Evolutionary conservation across 1,140 invertebrate genomes (phyloP), one percentile per base, ranked within the genome.

Genomic region (Drosophila miranda): DNA sequence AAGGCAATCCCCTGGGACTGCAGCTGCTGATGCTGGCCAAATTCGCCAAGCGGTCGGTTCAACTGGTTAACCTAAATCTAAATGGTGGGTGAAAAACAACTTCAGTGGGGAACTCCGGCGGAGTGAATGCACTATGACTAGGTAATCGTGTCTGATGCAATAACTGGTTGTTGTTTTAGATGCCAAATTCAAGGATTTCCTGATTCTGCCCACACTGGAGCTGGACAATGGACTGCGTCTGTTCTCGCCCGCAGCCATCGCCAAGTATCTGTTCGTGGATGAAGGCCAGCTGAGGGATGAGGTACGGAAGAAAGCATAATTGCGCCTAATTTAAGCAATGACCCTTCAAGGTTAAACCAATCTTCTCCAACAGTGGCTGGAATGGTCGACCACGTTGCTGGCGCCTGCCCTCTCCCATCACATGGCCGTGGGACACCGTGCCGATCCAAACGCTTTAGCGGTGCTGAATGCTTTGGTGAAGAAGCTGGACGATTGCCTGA

Each of bases 351-450:
- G 82, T 86, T 75, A 86, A 82, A 82, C 30, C 14, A 64, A 28
- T 44, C 9, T 19, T 41, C 34, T 13, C 26, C 11, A 48, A n/a
- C 93, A 94, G 89, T 95, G 95, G 93, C 90, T 95, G 51, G 95
- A 97, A 91, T 96, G 95, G 95, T 95, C 96, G 66, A 92, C 93
- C 44, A 93, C 93, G 9, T 91, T 94, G 44, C 92, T 96, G 42
- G 92, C 94, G 63, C 95, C 95, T 48, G 91, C 91, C 13, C 82
- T 93, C 53, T 81, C 90, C 8, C 78, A 89, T 44, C 89, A 92
- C 5, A 86, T 94, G 50, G 80, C 91, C 2, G 90, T 83, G 11
- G 86, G 91, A 8, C 92, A 92, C 70, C 90, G 92, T 56, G 91
- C 91, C 16, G 82, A 93, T 11, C 80, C 91, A 1, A 92, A 93